A percentile compares a stretch with the other conserved stretches of the same genome.
Evolutionary conservation across 2,113 vertebrate species (phyloP).

Genomic region (Calyptomena viridis): DNA sequence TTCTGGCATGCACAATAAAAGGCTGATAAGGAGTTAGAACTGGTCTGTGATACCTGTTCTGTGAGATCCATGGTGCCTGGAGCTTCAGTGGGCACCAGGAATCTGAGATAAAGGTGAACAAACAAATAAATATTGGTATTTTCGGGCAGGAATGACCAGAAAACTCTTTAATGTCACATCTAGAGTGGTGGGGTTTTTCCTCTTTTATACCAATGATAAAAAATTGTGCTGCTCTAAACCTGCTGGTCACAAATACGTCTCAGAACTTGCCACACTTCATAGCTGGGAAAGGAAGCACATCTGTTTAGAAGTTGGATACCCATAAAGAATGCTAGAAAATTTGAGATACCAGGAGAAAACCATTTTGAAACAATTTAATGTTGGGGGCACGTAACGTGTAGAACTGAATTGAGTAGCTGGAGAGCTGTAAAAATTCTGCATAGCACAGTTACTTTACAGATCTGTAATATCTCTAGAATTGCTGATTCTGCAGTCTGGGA

Average conservation of each 20-base stretch:
- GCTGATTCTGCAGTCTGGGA: not conserved
- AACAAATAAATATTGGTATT: not conserved
- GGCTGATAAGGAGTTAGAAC: not conserved
- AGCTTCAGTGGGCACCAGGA: not conserved
- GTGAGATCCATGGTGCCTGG: not conserved
- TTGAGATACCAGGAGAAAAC: not conserved
- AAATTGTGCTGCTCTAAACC: not conserved
- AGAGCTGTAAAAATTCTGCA: not conserved
- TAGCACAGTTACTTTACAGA: not conserved
- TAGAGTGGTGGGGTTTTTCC: accelerated
- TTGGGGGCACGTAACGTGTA: not conserved
- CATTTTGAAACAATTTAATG: not conserved
- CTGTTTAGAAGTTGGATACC: not conserved
- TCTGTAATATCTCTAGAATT: not conserved
- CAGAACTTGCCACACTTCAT: accelerated
- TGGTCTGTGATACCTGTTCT: not conserved
- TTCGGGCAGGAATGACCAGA: not conserved
- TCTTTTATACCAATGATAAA: not conserved
- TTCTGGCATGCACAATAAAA: not conserved
- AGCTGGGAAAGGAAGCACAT: not conserved
- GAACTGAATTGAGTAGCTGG: not conserved
- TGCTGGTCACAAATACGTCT: not conserved
- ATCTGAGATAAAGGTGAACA: not conserved
- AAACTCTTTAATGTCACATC: not conserved
- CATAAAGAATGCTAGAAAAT: not conserved